Evolutionary conservation across 2,888 invertebrate genomes (phyloP), one percentile per base, ranked within the genome.

Genomic region (Caenorhabditis panamensis): DNA sequence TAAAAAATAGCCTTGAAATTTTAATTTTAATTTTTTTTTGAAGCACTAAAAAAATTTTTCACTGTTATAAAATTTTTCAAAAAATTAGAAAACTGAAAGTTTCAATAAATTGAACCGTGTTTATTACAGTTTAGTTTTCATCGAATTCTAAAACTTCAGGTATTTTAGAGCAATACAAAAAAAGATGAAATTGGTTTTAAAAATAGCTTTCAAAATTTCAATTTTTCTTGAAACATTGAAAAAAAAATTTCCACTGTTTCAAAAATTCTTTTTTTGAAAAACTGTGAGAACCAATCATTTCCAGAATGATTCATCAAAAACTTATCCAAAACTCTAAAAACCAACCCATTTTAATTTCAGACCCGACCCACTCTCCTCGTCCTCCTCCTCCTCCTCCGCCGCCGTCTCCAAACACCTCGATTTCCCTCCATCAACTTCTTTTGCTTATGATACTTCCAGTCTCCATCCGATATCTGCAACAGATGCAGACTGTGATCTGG

Each of bases 401-500:
- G 64, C 54, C 37, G 67, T 61, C 49, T 63, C 73, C 9, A 82
- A 82, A 47, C 82, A 73, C 37, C 62, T 79, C 56, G 82, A 82
- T 49, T 82, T 82, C 47, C 72, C 82, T 1, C 59, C 82, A 6
- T 72, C 79, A 0, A 71, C 79, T 9, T 79, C 72, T 11, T 56
- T 67, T 51, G 68, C 66, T 22, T 82, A 82, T 24, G 73, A 82
- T 26, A 54, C 79, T 6, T 49, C 67, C 1, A 49, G 51, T 0
- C 62, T 81, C 8, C 76, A 81, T 77, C 81, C 81, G 22, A 51
- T 81, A 16, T 76, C 84, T 16, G 82, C 84, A 5, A 47, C 81
- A 2, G 84, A 84, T 44, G 82, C 84, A 13, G 82, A 84, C 62
- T 82, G 82, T 59, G 82, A 83, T 31, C 73, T 83, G 18, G 80